These are phyloP conservation scores for Hapalemur alaotrensis DNA, from an alignment of 2,797 vertebrate genomes.

Conservation along the genomic window DNA sequence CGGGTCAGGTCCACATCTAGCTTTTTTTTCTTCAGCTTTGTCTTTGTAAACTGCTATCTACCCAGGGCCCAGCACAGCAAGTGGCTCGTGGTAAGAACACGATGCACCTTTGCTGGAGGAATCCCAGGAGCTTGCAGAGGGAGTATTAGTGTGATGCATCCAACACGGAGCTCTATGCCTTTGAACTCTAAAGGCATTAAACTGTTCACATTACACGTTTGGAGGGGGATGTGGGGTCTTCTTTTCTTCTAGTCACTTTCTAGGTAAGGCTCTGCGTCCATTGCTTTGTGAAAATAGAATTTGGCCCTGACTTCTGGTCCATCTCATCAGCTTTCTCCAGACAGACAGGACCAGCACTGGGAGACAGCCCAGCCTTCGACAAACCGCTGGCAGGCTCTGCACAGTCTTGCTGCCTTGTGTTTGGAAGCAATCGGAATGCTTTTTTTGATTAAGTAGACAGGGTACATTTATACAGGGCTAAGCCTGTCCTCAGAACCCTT, in stretches of 20 bases:
- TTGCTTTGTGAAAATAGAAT: not conserved
- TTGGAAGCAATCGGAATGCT: not conserved
- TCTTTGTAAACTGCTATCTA: not conserved
- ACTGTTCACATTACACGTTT: accelerated
- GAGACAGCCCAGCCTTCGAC: not conserved
- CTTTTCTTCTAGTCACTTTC: not conserved
- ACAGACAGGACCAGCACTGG: not conserved
- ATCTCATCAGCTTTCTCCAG: not conserved
- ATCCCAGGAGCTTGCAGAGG: not conserved
- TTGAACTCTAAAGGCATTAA: not conserved
- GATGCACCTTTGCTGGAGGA: not conserved
- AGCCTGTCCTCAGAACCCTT: not conserved
- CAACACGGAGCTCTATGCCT: not conserved
- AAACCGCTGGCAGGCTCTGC: not conserved
- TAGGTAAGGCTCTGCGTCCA: not conserved
- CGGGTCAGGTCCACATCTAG: not conserved
- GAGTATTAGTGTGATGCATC: not conserved
- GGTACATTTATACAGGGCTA: not conserved
- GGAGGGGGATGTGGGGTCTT: not conserved
- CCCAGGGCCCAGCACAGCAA: too few species aligned
- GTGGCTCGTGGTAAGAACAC: not conserved
- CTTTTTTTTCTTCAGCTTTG: not conserved
- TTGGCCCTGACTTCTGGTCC: not conserved
- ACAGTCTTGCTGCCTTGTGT: not conserved
- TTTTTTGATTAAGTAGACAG: conserved; percentile 9